Base-by-base conservation (phyloP, 2,797 vertebrate species). In the Darevskia mixta region DNA sequence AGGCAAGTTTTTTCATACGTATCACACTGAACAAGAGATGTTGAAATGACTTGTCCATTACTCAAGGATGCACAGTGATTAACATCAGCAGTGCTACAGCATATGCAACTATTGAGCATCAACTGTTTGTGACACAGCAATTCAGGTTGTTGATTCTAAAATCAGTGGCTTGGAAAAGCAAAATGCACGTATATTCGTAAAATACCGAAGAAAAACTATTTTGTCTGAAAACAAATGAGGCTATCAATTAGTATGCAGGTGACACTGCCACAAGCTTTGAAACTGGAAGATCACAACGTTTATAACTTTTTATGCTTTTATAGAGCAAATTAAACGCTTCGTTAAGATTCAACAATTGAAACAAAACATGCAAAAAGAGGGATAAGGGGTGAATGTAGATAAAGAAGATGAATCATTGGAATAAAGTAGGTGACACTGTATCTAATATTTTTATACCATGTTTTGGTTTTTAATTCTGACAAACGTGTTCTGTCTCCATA, bases 321-420 rank as follows among this genome's bases (percentile, higher is more conserved):
- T 75, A 79, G 32, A 88, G 32, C 87, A 86, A 93, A 90, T 92
- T 41, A 90, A 86, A 43, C 88, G 89, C 84, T 94, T 91, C 86
- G 90, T 92, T 92, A 93, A 90, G 86, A 91, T 94, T 87, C 18
- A 90, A 84, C 91, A 95, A 79, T 78, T 90, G 90, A 86, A 94
- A 27, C 79, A 91, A 84, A 92, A 79, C 64, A 91, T 87, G 71
- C 73, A 55, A 86, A 83, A 80, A 77, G 67, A 89, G 67, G 85
- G 79, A 8, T 88, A 90, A 79, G 80, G 23, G 38, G 71, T 91
- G 79, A 90, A 76, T 90, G 85, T 92, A 85, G 77, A 82, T 87
- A 91, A 92, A 85, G 75, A 86, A 90, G 41, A 86, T 29, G 55
- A 95, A 88, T 77, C 64, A 76, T 79, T 92, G 18, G 72, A 90